Base-by-base conservation (phyloP, 2,888 invertebrate species). In the Sthenelais limicola region DNA sequence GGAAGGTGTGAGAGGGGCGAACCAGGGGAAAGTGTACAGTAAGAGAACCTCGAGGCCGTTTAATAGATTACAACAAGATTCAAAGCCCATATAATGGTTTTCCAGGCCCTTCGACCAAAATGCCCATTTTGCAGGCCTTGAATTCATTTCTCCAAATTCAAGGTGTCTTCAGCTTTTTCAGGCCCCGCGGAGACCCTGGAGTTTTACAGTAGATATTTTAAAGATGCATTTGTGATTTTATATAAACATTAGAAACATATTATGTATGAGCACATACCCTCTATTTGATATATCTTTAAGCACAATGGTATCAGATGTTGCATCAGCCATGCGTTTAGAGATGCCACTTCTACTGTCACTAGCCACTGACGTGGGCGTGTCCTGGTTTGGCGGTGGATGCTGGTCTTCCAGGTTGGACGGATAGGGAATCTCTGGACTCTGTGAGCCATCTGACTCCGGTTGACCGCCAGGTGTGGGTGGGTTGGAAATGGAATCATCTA, bases 241-340 rank as follows among this genome's bases (percentile, higher is more conserved):
- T 15, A 49, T 24, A 5, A 12, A 7, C 26, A 49, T 49, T 15
- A 49, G 5, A 12, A 15, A 49, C 21, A 52, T 18, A 15, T 28
- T 15, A 52, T 2, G 9, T 9, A 24, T 21, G 52, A 52, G 26
- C n/a, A 24, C 58, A 4, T 67, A 72, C 72, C 67, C 32, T n/a
- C 49, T 38, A 52, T 72, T 72, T 38, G 72, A 72, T 38, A 72
- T 72, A 38, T 72, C 72, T 33, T 72, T 72, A 35, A 72, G 72
- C 18, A 72, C 67, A 26, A 67, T n/a, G n/a, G 24, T 72, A 35
- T 35, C n/a, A 7, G 30, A 24, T 21, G 69, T 26, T 33, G 28
- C 24, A 28, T 54, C 33, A 24, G 30, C 54, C 26, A n/a, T 7
- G 15, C 18, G 21, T 2, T 15, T 33, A 28, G 52, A 38, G n/a